phyloP scores from a whole-genome alignment of 2,113 vertebrate species.

The Mellivora capensis region DNA sequence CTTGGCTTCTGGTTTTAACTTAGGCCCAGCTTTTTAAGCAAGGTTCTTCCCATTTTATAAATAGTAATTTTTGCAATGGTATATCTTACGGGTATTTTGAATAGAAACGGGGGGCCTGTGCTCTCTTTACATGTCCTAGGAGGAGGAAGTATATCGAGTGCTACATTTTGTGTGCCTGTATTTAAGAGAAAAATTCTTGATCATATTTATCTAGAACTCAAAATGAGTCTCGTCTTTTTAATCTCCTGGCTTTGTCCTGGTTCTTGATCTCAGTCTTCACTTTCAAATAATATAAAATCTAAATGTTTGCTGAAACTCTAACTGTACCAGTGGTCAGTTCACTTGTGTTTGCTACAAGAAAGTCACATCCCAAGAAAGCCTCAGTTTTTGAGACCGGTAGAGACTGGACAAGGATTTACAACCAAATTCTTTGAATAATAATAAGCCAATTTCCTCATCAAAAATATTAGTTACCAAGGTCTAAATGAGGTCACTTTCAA shows the following conservation, averaged over 20 bases:
- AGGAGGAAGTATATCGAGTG: neutral
- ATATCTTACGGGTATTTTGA: neutral
- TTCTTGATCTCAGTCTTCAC: neutral
- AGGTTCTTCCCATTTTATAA: neutral
- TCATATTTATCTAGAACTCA: neutral
- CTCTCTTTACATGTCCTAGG: neutral
- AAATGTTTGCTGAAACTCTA: neutral
- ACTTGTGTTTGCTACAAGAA: neutral
- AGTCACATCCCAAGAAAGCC: neutral
- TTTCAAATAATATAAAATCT: neutral
- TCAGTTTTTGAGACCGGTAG: slow-evolving; percentile 15
- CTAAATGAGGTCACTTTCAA: slow-evolving; percentile 54
- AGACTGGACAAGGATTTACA: slow-evolving; percentile 39
- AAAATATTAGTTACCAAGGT: slow-evolving; percentile 66
- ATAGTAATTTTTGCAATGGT: neutral
- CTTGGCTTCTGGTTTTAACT: neutral
- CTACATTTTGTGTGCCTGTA: neutral
- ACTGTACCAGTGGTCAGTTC: neutral
- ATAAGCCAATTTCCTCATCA: slow-evolving; percentile 60
- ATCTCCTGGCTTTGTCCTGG: neutral
- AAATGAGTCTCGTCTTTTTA: neutral
- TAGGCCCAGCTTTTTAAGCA: neutral
- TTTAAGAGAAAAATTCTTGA: slow-evolving; percentile 17
- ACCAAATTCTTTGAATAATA: slow-evolving; percentile 1
- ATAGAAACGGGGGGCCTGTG: neutral